Conservation (phyloP, 2,113 vertebrate genomes). For the Microtus richardsoni region DNA sequence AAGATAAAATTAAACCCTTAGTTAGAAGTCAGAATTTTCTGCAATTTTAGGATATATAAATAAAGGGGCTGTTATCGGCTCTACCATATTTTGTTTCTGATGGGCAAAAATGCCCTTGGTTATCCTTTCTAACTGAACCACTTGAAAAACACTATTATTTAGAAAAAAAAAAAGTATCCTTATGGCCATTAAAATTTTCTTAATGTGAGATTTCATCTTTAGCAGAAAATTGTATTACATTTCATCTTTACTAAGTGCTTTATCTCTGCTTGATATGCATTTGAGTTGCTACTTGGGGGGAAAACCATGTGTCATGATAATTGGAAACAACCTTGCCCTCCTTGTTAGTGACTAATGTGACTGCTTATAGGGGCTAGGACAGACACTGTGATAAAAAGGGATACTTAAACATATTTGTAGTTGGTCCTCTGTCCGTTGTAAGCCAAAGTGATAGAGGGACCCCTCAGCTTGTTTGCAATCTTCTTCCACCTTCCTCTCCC, state of each 20-base stretch:
- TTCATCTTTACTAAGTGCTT: constrained; percentile 53
- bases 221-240: constrained; percentile 57
- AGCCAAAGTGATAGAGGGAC: neutral
- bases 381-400: constrained; percentile 4
- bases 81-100: constrained; percentile 13
- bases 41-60: constrained; percentile 18
- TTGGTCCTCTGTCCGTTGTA: neutral
- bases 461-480: neutral
- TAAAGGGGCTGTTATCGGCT: neutral
- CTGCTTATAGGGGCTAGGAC: neutral
- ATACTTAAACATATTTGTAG: neutral
- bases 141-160: constrained; percentile 57
- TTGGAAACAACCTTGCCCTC: neutral
- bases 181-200: constrained; percentile 48
- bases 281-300: constrained; percentile 35
- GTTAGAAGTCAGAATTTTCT: constrained; percentile 14
- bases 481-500: neutral
- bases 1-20: neutral
- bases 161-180: constrained; percentile 66
- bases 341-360: neutral
- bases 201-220: constrained; percentile 63
- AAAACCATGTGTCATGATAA: constrained; percentile 14
- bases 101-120: constrained; percentile 46
- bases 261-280: constrained; percentile 44
- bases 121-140: constrained; percentile 57